A percentile compares a stretch with the other conserved stretches of the same genome.
These are phyloP conservation scores for Neomonachus schauinslandi DNA, from an alignment of 2,113 vertebrate species.

Conservation along the genomic window DNA sequence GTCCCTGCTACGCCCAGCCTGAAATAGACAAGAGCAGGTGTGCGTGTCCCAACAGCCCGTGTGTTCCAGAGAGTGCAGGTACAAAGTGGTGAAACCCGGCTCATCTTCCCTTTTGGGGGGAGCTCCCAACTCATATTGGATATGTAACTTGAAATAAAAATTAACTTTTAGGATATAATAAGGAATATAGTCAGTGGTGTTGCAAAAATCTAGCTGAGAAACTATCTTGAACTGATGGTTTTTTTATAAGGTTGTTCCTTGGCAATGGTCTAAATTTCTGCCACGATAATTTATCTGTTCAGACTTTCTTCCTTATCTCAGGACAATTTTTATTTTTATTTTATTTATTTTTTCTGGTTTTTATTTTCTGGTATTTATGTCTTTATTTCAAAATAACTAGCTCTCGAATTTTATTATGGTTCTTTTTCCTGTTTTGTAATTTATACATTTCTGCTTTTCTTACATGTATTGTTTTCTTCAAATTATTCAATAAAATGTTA, in stretches of 20 bases:
- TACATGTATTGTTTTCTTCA: neutral
- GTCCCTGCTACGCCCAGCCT: neutral
- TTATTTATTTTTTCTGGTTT: neutral
- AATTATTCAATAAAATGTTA: neutral
- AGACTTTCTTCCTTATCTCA: neutral
- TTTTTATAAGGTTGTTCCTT: neutral
- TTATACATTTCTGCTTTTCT: neutral
- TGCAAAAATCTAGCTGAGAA: neutral
- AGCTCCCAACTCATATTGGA: neutral
- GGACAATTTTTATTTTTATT: neutral
- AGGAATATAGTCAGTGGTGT: neutral
- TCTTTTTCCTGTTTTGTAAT: neutral
- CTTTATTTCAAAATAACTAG: neutral
- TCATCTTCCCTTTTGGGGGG: neutral
- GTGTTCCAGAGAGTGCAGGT: neutral
- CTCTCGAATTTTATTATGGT: neutral
- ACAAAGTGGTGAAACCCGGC: neutral
- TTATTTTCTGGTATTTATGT: neutral
- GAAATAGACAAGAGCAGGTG: neutral
- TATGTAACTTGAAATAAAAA: neutral
- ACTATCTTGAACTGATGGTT: neutral
- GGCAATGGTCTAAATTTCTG: neutral
- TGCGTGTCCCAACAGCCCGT: neutral
- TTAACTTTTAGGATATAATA: neutral
- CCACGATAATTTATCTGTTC: neutral